Conservation (phyloP, 2,113 vertebrate species). For the Ibidorhyncha struthersii region DNA sequence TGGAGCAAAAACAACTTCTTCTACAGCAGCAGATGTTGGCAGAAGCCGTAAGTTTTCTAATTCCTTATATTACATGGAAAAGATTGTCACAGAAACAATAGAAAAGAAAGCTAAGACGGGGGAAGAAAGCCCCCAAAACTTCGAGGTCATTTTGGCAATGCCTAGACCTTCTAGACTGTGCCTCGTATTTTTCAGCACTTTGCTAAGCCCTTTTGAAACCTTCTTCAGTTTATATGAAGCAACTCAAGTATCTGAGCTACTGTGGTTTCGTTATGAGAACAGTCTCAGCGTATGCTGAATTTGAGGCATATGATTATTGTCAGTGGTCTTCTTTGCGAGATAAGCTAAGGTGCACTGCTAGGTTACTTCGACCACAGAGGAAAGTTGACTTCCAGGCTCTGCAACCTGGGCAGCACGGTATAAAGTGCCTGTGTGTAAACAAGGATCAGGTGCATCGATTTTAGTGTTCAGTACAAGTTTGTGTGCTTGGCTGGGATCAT, state of each 20-base stretch:
- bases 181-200: not conserved
- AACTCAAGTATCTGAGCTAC: not conserved
- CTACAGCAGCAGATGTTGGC: constrained; percentile 84
- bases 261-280: not conserved
- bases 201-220: not conserved
- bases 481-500: not conserved
- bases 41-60: constrained; percentile 79
- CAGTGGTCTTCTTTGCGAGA: not conserved
- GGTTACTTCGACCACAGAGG: not conserved
- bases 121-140: not conserved
- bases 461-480: not conserved
- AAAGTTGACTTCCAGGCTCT: not conserved
- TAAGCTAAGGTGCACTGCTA: not conserved
- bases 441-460: not conserved
- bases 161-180: not conserved
- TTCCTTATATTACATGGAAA: not conserved
- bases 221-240: not conserved
- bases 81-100: not conserved
- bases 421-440: not conserved
- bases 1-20: constrained; percentile 81
- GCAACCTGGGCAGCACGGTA: not conserved
- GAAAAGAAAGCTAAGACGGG: not conserved
- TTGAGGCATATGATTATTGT: not conserved
- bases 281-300: not conserved
- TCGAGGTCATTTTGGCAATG: not conserved